phyloP scores from a whole-genome alignment of 2,797 vertebrate genomes.

The Cyprinella venusta region DNA sequence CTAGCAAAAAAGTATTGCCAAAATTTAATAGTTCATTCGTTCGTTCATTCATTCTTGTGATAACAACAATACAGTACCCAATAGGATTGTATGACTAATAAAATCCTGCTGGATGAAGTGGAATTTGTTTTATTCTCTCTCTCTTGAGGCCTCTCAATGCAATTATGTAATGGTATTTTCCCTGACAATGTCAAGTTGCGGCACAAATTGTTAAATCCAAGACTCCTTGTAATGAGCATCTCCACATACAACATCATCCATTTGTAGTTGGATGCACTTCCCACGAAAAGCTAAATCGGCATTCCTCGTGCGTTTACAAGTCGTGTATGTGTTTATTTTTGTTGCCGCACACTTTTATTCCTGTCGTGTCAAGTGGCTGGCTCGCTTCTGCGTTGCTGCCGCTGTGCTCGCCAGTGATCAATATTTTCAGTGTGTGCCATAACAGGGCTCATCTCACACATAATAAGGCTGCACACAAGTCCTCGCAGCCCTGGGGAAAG shows the following conservation, averaged over 20 bases:
- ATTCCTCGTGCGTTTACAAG: neutral
- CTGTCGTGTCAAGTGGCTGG: conserved; percentile 17
- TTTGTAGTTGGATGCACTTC: neutral
- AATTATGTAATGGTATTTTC: neutral
- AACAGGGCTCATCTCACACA: conserved; percentile 55
- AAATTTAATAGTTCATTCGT: too few species aligned
- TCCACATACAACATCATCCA: neutral
- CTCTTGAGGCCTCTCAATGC: neutral
- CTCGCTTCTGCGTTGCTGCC: conserved; percentile 2
- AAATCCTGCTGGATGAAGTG: neutral
- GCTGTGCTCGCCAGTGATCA: conserved; percentile 42
- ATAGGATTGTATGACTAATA: neutral
- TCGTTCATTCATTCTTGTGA: too few species aligned
- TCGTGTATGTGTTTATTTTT: conserved; percentile 32
- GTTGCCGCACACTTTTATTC: conserved; percentile 3
- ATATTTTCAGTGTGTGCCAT: conserved; percentile 50
- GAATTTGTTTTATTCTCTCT: neutral
- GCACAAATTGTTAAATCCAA: neutral
- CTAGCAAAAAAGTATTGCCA: neutral
- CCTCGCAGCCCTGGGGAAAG: conserved; percentile 16
- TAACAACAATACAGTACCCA: too few species aligned
- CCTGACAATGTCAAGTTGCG: neutral
- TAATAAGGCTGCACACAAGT: conserved; percentile 37
- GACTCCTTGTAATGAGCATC: neutral
- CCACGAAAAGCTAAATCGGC: conserved; percentile 12